Evolutionary conservation across 2,113 vertebrate species (phyloP).

Genomic region (Electrona antarctica): DNA sequence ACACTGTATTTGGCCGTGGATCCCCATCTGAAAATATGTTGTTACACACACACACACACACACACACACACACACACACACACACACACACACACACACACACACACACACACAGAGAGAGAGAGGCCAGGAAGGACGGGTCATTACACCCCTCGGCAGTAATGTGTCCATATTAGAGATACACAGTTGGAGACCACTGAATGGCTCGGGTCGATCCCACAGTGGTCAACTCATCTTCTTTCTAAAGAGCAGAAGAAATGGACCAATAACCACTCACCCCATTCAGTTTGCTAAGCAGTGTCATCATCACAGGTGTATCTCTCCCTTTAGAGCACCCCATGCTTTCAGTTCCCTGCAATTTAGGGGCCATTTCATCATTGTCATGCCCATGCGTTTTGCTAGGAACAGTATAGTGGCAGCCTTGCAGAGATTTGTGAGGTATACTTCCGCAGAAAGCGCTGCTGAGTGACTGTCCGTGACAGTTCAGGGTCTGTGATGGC

Average conservation of each 20-base stretch:
- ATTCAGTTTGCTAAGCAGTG: conserved; percentile 35
- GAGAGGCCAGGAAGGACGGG: no score
- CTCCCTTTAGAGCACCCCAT: conserved; percentile 28
- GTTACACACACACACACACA: no score
- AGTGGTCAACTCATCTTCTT: conserved; percentile 56
- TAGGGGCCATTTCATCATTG: conserved; percentile 53
- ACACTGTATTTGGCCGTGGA: no score
- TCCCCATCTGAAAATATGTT: no score
- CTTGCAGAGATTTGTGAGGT: conserved; percentile 29
- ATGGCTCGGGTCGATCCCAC: conserved; percentile 52
- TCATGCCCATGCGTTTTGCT: conserved; percentile 45
- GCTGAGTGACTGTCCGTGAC: conserved; percentile 1
- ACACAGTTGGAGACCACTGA: no score
- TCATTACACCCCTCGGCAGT: no score
- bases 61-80: no score
- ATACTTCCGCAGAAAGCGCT: conserved; percentile 24
- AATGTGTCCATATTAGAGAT: no score
- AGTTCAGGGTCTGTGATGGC: conserved; percentile 2
- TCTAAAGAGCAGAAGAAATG: conserved; percentile 53
- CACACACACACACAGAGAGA: no score
- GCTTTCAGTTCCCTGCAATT: conserved; percentile 50
- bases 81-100: no score
- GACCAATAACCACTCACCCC: conserved; percentile 26
- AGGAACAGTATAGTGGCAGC: conserved; percentile 20
- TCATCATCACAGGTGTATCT: conserved; percentile 52